Base-by-base conservation (phyloP, 2,888 invertebrate genomes). In the Drosophila villosipedis region DNA sequence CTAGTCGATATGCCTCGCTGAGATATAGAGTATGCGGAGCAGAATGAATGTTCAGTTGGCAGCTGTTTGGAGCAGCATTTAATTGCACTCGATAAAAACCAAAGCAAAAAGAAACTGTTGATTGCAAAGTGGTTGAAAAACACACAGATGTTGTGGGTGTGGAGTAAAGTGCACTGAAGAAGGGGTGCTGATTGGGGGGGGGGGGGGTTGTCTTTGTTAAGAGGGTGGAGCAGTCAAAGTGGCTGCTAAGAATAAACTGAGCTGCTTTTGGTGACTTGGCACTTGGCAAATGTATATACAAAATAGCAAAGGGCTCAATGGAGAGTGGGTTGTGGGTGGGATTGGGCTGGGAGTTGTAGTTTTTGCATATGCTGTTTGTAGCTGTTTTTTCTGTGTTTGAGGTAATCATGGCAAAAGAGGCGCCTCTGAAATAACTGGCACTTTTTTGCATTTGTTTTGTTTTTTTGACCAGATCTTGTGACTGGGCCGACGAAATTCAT, bases 71-170 rank as follows among this genome's bases (percentile, higher is more conserved):
- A 33, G 35, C 57, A 19, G 55, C 64, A 28, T 73, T 76, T 80
- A 80, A 80, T 80, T 80, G 75, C 81, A 80, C 50, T 71, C 67
- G 71, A 74, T 71, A 76, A 80, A 80, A 77, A 69, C 25, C 71
- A 50, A 66, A 78, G 54, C 63, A 66, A 65, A 75, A 78, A 55
- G 64, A 71, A 78, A 66, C 57, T 63, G 73, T 60, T 77, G 78
- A 77, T 77, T 77, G 73, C 69, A 73, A 73, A 77, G 78, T 66
- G 77, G 49, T 39, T 64, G 58, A 35, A 55, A 52, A 52, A 22
- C 6, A 22, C 7, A 43, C 10, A n/a, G 47, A 4, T n/a, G 47
- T n/a, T 28, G n/a, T 22, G n/a, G 7, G 59, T 37, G n/a, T 43
- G 28, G 7, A 12, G 22, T 14, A 28, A 19, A 39, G 28, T 33